phyloP scores from a whole-genome alignment of 2,797 vertebrate species.

The Tapera naevia region DNA sequence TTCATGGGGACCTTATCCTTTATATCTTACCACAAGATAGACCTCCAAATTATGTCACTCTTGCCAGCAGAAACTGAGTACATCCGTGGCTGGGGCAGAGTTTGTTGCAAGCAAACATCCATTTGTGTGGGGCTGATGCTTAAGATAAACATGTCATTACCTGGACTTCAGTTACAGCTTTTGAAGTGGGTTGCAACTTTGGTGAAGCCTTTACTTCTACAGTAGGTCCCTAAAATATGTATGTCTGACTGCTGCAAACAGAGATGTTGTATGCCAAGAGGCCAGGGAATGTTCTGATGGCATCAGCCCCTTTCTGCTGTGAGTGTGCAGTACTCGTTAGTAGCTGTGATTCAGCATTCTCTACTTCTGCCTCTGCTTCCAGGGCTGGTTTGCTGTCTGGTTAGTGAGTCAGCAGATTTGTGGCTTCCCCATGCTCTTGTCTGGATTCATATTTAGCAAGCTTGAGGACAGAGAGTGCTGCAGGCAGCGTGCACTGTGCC shows the following conservation, averaged over 20 bases:
- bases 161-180: not conserved
- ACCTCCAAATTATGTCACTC: not conserved
- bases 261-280: not conserved
- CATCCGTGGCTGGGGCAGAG: not conserved
- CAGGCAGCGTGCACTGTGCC: not conserved
- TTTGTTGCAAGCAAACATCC: not conserved
- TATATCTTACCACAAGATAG: not conserved
- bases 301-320: not conserved
- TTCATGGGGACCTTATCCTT: not conserved
- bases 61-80: not conserved
- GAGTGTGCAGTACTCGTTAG: not conserved
- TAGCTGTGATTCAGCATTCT: constrained; percentile 1
- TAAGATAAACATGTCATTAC: not conserved
- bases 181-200: not conserved
- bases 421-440: not conserved
- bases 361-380: not conserved
- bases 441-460: not conserved
- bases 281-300: not conserved
- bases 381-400: not conserved
- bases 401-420: constrained; percentile 17
- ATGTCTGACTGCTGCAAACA: not conserved
- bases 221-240: not conserved
- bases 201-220: not conserved
- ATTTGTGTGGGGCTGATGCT: not conserved
- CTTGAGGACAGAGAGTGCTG: not conserved